phyloP scores from a whole-genome alignment of 2,113 vertebrate species.

The Pelmatolapia mariae region DNA sequence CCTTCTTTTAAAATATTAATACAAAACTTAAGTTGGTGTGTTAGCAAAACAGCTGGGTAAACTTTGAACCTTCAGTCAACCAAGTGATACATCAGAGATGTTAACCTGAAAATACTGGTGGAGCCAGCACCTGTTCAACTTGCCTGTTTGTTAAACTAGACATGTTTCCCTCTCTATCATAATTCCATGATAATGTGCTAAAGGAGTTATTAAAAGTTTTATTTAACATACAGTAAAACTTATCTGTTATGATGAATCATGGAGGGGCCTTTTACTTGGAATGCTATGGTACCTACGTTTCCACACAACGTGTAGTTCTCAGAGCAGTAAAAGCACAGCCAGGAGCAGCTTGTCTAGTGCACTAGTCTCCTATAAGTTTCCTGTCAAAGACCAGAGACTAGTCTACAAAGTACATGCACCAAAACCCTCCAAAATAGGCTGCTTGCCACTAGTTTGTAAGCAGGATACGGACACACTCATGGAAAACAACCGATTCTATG shows the following conservation, averaged over 20 bases:
- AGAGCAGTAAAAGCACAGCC: neutral
- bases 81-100: neutral
- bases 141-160: neutral
- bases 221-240: neutral
- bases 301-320: neutral
- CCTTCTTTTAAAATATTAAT: neutral
- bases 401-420: neutral
- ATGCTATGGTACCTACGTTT: neutral
- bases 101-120: neutral
- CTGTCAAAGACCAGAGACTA: neutral
- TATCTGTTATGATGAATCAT: rapidly evolving
- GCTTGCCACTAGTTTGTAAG: neutral
- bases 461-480: rapidly evolving
- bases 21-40: neutral
- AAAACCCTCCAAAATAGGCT: neutral
- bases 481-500: neutral
- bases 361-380: rapidly evolving
- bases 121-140: neutral
- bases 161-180: neutral
- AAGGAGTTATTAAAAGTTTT: neutral
- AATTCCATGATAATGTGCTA: neutral
- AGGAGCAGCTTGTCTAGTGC: neutral
- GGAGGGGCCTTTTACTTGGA: neutral
- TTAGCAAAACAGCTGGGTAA: neutral
- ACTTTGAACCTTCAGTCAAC: neutral